Percentiles rank a stretch among this genome's conserved stretches.
These are phyloP conservation scores for Agelastica alni DNA, from an alignment of 2,888 invertebrate species.

Conservation along the genomic window DNA sequence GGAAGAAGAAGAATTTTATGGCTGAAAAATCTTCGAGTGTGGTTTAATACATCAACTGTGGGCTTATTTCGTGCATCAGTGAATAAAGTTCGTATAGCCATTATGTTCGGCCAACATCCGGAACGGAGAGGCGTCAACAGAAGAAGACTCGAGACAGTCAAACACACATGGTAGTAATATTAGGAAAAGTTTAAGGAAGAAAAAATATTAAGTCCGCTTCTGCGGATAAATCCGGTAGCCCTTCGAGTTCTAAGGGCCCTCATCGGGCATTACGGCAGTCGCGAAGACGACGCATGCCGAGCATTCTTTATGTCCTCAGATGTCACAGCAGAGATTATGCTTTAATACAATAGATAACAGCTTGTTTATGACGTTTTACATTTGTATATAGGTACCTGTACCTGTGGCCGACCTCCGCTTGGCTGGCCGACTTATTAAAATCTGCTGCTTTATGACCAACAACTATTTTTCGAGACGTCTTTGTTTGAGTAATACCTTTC, in stretches of 20 bases:
- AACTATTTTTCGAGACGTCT: constrained; percentile 17
- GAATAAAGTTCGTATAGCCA: no score
- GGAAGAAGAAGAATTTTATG: no score
- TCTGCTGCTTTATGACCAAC: constrained; percentile 32
- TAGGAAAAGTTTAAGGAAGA: no score
- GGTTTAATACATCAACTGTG: no score
- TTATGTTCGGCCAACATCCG: no score
- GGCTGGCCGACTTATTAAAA: constrained; percentile 43
- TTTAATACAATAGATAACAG: constrained; percentile 53
- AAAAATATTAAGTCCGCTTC: no score
- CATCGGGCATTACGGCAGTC: constrained; percentile 26
- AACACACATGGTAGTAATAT: no score
- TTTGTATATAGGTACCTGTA: constrained; percentile 46
- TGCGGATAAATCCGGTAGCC: constrained; percentile 34
- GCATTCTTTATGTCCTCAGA: constrained; percentile 48
- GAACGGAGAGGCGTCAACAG: no score
- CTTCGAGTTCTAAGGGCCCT: constrained; percentile 17
- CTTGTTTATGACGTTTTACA: constrained; percentile 54
- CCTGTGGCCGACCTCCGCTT: constrained; percentile 18
- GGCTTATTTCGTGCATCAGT: no score
- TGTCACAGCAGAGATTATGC: constrained; percentile 52
- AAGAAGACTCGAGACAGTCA: no score
- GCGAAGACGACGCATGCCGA: constrained; percentile 46
- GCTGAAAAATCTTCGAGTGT: no score
- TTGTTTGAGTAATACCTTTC: constrained; percentile 26